Evolutionary conservation across 1,140 invertebrate species (phyloP), one percentile per base, ranked within the genome.

Genomic region (Cotesia vestalis): DNA sequence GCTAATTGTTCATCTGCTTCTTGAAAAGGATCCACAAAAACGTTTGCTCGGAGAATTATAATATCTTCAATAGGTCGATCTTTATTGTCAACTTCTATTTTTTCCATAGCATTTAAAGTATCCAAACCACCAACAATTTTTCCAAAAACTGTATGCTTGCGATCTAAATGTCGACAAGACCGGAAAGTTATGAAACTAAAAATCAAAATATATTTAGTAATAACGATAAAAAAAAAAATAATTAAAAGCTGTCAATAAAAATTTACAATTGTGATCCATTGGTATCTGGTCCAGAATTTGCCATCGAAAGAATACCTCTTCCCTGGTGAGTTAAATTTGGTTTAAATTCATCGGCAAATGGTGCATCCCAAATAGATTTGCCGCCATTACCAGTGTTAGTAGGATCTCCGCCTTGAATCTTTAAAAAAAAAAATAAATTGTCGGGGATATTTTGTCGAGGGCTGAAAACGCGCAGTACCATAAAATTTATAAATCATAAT

Each of bases 341-440:
- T 80, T 92, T 94, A 74, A 99, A 92, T 86, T 99, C 97, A 89
- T 99, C 98, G 83, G 96, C 94, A 87, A 99, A 99, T 46, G 94
- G 90, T 79, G 93, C 92, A n/a, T 92, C 93, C 97, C 97, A 99
- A 78, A 95, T 93, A 1, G 97, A 99, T 81, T 95, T 92, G 4
- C 98, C 98, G 8, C 98, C 98, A 72, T 92, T 92, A 9, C 98
- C 98, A 4, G 94, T 98, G 38, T 96, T 96, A 4, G 96, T 98
- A 9, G 98, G 98, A 90, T 99, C 98, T 59, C 98, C 98, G 52
- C 98, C 98, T 93, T 99, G 98, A 73, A 99, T 95, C 96, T 98
- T 73, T 14, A 35, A 74, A 77, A 74, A 64, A 72, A 57, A 38
- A 71, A 62, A 69, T 63, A 4, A 57, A 68, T 52, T 66, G 66